Evolutionary conservation across 2,888 invertebrate species (phyloP).

Genomic region (Capitulum mitella): DNA sequence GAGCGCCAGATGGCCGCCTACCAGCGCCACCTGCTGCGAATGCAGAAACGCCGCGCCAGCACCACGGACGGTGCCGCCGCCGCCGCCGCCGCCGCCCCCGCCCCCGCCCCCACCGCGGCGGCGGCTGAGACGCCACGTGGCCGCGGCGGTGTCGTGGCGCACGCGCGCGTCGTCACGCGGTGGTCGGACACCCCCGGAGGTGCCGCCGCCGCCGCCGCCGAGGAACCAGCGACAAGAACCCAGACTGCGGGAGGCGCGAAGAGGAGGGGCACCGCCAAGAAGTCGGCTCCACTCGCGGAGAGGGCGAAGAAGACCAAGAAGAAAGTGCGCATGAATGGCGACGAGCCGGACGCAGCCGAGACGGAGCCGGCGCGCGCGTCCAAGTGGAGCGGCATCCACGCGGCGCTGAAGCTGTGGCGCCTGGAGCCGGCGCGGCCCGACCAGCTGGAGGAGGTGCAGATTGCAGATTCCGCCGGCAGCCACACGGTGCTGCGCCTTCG

Average conservation of each 20-base stretch:
- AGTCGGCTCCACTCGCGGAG: neutral
- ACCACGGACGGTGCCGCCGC: neutral
- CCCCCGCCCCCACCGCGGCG: neutral
- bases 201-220: too few species aligned
- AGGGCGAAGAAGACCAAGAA: neutral
- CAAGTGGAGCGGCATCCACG: neutral
- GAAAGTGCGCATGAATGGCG: neutral
- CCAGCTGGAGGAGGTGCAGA: neutral
- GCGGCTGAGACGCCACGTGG: neutral
- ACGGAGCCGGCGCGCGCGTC: neutral
- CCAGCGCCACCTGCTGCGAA: slow-evolving; percentile 24
- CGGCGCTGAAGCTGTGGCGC: slow-evolving; percentile 6
- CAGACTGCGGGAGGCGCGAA: neutral
- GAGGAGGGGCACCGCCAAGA: neutral
- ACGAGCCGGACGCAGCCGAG: neutral
- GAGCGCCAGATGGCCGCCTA: slow-evolving; percentile 23
- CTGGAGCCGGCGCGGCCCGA: neutral
- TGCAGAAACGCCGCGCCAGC: neutral
- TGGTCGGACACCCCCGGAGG: neutral
- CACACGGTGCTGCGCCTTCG: neutral
- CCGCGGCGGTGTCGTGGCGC: neutral
- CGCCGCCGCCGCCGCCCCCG: neutral
- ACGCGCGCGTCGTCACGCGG: neutral
- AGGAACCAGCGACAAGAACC: neutral
- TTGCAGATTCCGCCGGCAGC: neutral